Evolutionary conservation across 2,113 vertebrate species (phyloP).

Genomic region (Menura novaehollandiae): DNA sequence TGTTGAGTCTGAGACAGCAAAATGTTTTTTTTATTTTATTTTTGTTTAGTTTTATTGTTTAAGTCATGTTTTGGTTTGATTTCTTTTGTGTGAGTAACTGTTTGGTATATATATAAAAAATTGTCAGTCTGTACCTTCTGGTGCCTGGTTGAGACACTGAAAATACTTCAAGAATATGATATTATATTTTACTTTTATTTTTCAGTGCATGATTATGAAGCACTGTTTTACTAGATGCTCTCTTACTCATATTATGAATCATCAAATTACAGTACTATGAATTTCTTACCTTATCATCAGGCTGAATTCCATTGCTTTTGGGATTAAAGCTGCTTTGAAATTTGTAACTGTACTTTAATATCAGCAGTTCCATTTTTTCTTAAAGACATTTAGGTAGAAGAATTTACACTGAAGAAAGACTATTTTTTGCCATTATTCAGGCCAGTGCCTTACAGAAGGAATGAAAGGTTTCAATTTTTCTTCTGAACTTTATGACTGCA

Average conservation of each 20-base stretch:
- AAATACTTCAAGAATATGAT: not conserved
- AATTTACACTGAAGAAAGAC: not conserved
- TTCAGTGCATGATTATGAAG: not conserved
- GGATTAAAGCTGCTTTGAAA: not conserved
- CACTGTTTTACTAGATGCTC: not conserved
- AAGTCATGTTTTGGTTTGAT: not conserved
- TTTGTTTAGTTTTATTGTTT: not conserved
- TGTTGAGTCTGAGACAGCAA: not conserved
- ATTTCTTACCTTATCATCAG: not conserved
- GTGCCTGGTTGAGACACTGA: not conserved
- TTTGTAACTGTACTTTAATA: not conserved
- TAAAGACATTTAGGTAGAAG: not conserved
- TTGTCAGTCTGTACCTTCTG: not conserved
- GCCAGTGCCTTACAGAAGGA: not conserved
- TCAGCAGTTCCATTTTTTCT: not conserved
- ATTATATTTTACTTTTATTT: not conserved
- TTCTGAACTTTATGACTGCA: not conserved
- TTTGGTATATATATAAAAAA: not conserved
- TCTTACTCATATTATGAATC: not conserved
- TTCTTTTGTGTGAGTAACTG: not conserved
- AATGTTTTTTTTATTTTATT: not conserved
- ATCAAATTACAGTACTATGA: not conserved
- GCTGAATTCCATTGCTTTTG: not conserved
- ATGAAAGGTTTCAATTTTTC: not conserved
- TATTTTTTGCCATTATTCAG: not conserved